A percentile compares a stretch with the other conserved stretches of the same genome.
These are phyloP conservation scores for Ochlodes sylvanus DNA, from an alignment of 2,888 invertebrate genomes.

Conservation along the genomic window DNA sequence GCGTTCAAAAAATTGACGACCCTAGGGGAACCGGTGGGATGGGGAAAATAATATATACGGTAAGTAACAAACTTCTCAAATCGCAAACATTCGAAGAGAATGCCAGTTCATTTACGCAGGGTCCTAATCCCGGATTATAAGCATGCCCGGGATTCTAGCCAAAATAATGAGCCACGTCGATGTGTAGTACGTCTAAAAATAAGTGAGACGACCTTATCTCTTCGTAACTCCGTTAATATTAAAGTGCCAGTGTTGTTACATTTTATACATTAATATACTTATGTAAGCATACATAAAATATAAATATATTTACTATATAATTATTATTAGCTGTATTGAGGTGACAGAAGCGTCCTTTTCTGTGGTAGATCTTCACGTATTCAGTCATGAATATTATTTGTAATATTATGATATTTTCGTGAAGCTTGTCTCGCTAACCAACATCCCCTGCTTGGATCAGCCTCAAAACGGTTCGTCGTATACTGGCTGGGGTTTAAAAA, in stretches of 20 bases:
- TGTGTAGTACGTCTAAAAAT: background rate
- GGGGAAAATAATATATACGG: background rate
- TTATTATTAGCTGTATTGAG: too few species aligned
- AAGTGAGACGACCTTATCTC: background rate
- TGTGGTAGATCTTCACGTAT: too few species aligned
- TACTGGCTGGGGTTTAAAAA: too few species aligned
- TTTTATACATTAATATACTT: too few species aligned
- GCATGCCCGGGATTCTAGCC: slow-evolving; percentile 39
- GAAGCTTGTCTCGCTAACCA: too few species aligned
- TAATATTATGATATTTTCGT: too few species aligned
- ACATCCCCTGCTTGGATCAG: too few species aligned
- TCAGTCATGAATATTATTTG: too few species aligned
- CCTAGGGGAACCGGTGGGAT: background rate
- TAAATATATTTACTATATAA: too few species aligned
- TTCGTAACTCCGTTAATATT: background rate
- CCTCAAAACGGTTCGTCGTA: too few species aligned
- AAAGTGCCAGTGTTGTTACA: background rate
- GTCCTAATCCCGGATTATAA: slow-evolving; percentile 46
- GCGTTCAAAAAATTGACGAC: background rate
- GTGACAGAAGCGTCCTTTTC: too few species aligned
- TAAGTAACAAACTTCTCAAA: slow-evolving; percentile 8
- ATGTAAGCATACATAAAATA: too few species aligned
- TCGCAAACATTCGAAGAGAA: slow-evolving; percentile 40
- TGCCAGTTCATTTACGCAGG: slow-evolving; percentile 42
- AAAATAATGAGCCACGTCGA: slow-evolving; percentile 42